These are phyloP conservation scores for Helicolenus hilgendorfi DNA, from an alignment of 2,797 vertebrate genomes.

Conservation along the genomic window DNA sequence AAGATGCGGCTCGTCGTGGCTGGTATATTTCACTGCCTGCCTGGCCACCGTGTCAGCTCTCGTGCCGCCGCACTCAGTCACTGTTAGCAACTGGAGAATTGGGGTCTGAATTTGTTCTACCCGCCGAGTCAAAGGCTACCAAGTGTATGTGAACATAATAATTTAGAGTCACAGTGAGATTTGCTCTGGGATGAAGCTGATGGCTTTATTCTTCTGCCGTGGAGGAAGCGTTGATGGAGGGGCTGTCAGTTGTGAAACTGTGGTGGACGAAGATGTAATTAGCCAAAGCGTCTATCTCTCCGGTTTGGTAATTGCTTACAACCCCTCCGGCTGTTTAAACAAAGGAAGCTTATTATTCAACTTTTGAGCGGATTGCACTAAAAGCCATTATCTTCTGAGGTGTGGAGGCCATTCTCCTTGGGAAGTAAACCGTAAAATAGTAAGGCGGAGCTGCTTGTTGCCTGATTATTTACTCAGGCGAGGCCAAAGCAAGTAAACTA, in stretches of 20 bases:
- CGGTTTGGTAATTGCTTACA: constrained; percentile 84
- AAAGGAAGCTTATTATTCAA: constrained; percentile 82
- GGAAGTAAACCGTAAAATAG: constrained; percentile 64
- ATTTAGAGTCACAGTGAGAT: constrained; percentile 50
- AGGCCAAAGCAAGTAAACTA: constrained; percentile 34
- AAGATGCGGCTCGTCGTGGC: constrained; percentile 63
- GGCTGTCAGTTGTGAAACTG: constrained; percentile 64
- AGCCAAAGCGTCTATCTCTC: constrained; percentile 78
- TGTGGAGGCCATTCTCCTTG: constrained; percentile 58
- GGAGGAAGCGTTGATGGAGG: constrained; percentile 66
- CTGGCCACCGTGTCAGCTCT: constrained; percentile 58
- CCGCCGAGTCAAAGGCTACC: constrained; percentile 54
- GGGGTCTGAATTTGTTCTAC: constrained; percentile 47
- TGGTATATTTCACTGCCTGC: constrained; percentile 57
- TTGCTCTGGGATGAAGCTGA: constrained; percentile 42
- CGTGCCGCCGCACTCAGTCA: constrained; percentile 62
- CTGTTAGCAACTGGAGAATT: constrained; percentile 54
- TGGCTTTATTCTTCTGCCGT: constrained; percentile 33
- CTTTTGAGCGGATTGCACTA: constrained; percentile 69
- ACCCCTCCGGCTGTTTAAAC: constrained; percentile 80
- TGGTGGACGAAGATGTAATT: constrained; percentile 79
- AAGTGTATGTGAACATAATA: constrained; percentile 39
- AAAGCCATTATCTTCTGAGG: constrained; percentile 65
- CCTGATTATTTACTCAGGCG: constrained; percentile 52
- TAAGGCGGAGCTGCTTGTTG: constrained; percentile 34